Evolutionary conservation across 2,113 vertebrate species (phyloP).

Genomic region (Riparia riparia): DNA sequence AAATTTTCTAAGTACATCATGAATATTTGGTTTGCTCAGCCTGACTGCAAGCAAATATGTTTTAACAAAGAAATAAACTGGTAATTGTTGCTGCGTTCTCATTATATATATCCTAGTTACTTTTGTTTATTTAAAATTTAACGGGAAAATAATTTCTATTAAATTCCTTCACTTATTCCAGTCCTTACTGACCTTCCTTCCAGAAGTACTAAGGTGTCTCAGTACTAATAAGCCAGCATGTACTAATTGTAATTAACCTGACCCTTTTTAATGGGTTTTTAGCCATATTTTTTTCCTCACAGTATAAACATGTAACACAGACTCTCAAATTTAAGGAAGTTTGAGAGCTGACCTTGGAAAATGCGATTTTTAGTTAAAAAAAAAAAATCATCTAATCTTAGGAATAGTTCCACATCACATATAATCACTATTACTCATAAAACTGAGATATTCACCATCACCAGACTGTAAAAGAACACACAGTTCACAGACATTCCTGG

Average conservation of each 20-base stretch:
- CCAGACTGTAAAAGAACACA: not conserved
- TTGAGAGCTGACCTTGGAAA: not conserved
- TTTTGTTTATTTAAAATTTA: not conserved
- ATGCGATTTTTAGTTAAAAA: not conserved
- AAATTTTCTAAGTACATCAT: not conserved
- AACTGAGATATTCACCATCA: not conserved
- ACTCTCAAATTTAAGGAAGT: not conserved
- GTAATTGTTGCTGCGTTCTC: not conserved
- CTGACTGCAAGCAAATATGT: not conserved
- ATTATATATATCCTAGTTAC: not conserved
- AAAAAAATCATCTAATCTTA: not conserved
- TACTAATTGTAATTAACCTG: not conserved
- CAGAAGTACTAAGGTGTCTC: not conserved
- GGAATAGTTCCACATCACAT: not conserved
- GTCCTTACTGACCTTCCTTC: not conserved
- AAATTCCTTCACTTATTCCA: not conserved
- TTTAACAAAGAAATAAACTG: not conserved
- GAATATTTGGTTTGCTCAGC: not conserved
- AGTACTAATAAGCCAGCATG: not conserved
- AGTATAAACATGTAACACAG: not conserved
- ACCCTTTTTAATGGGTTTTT: not conserved
- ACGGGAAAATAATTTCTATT: not conserved
- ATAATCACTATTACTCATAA: not conserved
- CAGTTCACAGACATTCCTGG: not conserved
- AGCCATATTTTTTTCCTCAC: not conserved